Base-by-base conservation (phyloP, 2,113 vertebrate genomes). In the Trematomus loennbergii region DNA sequence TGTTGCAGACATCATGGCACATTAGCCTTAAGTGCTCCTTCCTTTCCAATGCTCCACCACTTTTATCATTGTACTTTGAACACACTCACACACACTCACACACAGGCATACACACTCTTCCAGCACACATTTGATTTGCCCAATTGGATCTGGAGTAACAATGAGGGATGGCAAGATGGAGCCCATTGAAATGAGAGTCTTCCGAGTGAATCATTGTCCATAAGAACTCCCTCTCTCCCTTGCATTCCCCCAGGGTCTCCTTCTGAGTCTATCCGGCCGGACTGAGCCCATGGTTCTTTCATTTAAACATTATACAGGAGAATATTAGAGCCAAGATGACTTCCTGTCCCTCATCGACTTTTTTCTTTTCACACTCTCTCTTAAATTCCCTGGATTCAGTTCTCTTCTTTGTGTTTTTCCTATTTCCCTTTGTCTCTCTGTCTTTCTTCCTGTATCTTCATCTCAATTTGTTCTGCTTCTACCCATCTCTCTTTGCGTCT, bases 21-120 rank as follows among this genome's bases (percentile, higher is more conserved):
- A 83, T 86, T 75, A 78, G 71, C 29, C 57, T 48, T 48, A 81
- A 74, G 76, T 65, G 57, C 62, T 65, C 60, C 18, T 46, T 71
- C 65, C 73, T 64, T 48, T 64, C 52, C 12, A n/a, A 40, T 29
- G 18, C 46, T 46, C 48, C 69, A 40, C 68, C 66, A 58, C 58
- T 36, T 67, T 78, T 45, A 52, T 66, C 29, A 13, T 17, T 55
- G 54, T 54, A 62, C 70, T 65, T 53, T 64, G 57, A 64, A 64
- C 25, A 69, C 79, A 40, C 48, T n/a, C 22, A 53, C 64, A n/a
- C 25, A 48, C n/a, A 15, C 46, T n/a, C n/a, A n/a, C n/a, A 20
- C 9, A 25, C 54, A 53, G 9, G 15, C 9, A 18, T 4, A 15
- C 46, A 12, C 12, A 13, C 16, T 8, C 12, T 25, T 15, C 13